A percentile compares a stretch with the other conserved stretches of the same genome.
phyloP scores from a whole-genome alignment of 2,888 invertebrate genomes.

The Protonemura montana region DNA sequence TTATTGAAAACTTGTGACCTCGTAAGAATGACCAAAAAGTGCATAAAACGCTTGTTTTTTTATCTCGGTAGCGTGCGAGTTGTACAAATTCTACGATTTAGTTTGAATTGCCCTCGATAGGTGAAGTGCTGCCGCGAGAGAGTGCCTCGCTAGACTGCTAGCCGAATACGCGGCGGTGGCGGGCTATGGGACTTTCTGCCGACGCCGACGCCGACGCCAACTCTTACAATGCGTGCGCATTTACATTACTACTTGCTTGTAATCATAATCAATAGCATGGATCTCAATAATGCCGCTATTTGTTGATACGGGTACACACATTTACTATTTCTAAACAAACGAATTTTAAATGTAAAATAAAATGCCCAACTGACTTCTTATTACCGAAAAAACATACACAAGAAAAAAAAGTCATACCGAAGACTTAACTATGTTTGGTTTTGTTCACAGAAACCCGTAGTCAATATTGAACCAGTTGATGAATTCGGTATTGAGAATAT shows the following conservation, averaged over 20 bases:
- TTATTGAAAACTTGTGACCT: neutral
- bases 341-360: neutral
- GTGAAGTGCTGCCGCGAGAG: neutral
- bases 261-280: constrained; percentile 12
- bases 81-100: neutral
- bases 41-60: neutral
- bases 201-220: neutral
- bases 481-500: neutral
- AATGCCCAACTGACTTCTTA: neutral
- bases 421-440: neutral
- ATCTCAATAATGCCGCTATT: constrained; percentile 7
- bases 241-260: neutral
- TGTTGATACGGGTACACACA: neutral
- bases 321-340: constrained; percentile 2
- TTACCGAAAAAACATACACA: neutral
- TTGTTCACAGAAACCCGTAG: neutral
- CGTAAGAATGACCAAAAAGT: neutral
- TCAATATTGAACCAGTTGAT: neutral
- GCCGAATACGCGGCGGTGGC: neutral
- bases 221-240: neutral
- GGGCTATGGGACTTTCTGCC: no score
- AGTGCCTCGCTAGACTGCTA: neutral
- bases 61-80: neutral
- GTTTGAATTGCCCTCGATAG: neutral
- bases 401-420: neutral